phyloP scores from a whole-genome alignment of 2,797 vertebrate genomes.

The Coranthus polyacanthus region DNA sequence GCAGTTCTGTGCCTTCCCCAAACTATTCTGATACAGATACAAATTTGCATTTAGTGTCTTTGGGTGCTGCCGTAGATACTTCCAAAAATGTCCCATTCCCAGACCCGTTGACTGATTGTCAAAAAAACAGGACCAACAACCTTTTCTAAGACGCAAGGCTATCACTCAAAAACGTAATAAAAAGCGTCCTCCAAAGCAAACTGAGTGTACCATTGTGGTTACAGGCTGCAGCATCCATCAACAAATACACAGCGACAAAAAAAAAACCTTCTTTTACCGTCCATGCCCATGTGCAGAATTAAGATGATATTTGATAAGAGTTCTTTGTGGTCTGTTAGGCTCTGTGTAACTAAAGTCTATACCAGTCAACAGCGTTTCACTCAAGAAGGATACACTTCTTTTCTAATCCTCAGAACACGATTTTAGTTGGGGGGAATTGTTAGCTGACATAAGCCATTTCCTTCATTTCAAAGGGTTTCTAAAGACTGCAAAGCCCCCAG shows the following conservation, averaged over 20 bases:
- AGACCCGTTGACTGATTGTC: conserved; percentile 28
- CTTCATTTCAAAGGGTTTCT: conserved; percentile 64
- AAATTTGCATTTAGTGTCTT: conserved; percentile 36
- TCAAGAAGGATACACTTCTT: conserved; percentile 39
- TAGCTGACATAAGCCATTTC: conserved; percentile 60
- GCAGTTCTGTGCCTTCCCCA: conserved; percentile 19
- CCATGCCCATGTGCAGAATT: conserved; percentile 47
- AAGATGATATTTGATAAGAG: conserved; percentile 51
- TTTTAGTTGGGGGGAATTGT: conserved; percentile 63
- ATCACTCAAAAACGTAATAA: conserved; percentile 36
- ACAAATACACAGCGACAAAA: conserved; percentile 35
- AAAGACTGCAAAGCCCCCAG: conserved; percentile 51
- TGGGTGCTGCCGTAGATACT: conserved; percentile 19
- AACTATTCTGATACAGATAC: conserved; percentile 61
- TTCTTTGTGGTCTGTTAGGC: conserved; percentile 37
- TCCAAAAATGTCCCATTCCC: conserved; percentile 50
- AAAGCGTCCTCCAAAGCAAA: conserved; percentile 34
- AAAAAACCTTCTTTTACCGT: conserved; percentile 38
- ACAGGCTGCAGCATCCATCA: conserved; percentile 43
- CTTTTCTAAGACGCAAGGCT: conserved; percentile 31
- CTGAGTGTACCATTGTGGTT: conserved; percentile 38
- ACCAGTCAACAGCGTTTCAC: conserved; percentile 37
- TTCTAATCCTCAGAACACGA: conserved; percentile 53
- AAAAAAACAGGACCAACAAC: conserved; percentile 30
- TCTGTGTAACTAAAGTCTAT: conserved; percentile 33